Percentiles rank a stretch among this genome's conserved stretches.
These are phyloP conservation scores for Patella ulyssiponensis DNA, from an alignment of 2,888 invertebrate species.

Conservation along the genomic window DNA sequence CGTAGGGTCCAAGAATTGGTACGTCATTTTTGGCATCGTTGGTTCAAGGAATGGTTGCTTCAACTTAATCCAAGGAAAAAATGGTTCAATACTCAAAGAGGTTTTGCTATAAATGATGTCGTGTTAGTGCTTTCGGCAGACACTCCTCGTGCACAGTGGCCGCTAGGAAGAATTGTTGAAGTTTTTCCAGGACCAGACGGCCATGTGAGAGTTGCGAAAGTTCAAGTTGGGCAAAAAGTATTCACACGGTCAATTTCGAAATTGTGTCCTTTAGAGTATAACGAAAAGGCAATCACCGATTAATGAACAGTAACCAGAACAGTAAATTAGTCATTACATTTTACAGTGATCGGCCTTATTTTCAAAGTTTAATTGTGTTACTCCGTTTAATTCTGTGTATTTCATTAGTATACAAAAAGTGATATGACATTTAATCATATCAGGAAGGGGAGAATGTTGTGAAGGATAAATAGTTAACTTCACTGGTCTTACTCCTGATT, in stretches of 20 bases:
- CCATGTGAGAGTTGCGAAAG: constrained; percentile 14
- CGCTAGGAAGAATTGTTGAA: constrained; percentile 10
- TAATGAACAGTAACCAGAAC: too few relatives aligned
- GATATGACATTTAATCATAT: too few relatives aligned
- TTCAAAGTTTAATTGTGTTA: too few relatives aligned
- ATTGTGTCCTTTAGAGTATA: not conserved
- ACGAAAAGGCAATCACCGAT: too few relatives aligned
- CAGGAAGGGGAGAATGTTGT: too few relatives aligned
- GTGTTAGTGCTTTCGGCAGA: constrained; percentile 14
- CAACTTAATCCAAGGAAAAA: constrained; percentile 26
- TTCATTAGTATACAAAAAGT: too few relatives aligned
- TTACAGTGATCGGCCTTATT: too few relatives aligned
- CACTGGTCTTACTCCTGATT: too few relatives aligned
- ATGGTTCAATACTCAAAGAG: constrained; percentile 14
- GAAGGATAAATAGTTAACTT: too few relatives aligned
- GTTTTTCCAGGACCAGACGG: constrained; percentile 9
- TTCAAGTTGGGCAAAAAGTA: not conserved
- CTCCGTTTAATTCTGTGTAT: too few relatives aligned
- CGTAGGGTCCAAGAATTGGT: constrained; percentile 38
- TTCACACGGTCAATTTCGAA: constrained; percentile 16
- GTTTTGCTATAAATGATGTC: constrained; percentile 11
- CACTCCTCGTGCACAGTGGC: constrained; percentile 3
- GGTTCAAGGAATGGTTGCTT: constrained; percentile 27
- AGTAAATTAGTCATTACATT: too few relatives aligned
- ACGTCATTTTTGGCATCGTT: constrained; percentile 34